Conservation (phyloP, 2,797 vertebrate genomes). For the Uromys caudimaculatus region DNA sequence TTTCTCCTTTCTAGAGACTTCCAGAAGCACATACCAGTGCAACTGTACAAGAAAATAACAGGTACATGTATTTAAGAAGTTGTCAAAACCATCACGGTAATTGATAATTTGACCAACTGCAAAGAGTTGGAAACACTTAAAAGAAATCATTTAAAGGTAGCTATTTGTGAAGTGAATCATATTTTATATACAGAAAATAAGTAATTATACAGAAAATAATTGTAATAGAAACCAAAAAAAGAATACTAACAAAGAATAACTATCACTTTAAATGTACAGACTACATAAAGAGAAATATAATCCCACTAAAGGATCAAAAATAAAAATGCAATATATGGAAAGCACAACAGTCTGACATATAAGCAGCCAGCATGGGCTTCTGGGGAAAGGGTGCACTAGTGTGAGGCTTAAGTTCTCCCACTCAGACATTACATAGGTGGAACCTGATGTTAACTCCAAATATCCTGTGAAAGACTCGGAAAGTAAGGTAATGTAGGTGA, state of each 20-base stretch:
- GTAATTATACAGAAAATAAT: not conserved
- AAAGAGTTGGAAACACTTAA: not conserved
- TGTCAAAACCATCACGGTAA: not conserved
- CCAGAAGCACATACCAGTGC: not conserved
- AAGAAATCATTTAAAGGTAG: not conserved
- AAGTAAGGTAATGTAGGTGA: not conserved
- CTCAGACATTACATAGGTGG: not conserved
- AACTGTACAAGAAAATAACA: not conserved
- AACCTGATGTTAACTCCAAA: not conserved
- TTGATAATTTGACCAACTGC: not conserved
- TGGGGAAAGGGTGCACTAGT: not conserved
- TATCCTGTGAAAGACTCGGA: not conserved
- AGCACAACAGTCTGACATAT: not conserved
- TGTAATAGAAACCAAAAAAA: not conserved
- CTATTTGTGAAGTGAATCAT: constrained; percentile 1
- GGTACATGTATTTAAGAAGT: not conserved
- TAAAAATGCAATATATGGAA: not conserved
- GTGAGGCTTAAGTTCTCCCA: not conserved
- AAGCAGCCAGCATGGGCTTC: not conserved
- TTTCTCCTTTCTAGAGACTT: not conserved
- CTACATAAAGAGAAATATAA: not conserved
- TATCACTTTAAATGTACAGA: not conserved
- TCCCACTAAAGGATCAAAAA: not conserved
- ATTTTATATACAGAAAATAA: not conserved
- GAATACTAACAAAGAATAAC: not conserved